Evolutionary conservation across 2,888 invertebrate genomes (phyloP), one percentile per base, ranked within the genome.

Genomic region (Acrobasis consociella): DNA sequence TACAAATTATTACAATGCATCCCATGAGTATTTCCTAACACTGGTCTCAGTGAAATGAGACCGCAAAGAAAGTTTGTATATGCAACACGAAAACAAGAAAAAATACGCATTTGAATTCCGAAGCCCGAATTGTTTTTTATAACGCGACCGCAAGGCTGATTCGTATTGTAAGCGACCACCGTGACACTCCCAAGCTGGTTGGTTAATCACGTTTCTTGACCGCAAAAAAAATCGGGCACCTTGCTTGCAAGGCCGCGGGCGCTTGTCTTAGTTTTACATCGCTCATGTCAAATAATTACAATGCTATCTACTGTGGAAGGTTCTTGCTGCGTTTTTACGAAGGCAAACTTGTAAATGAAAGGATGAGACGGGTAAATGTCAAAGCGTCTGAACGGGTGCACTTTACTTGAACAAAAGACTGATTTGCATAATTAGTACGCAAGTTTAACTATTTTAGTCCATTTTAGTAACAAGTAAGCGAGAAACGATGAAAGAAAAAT

Each of bases 1-100:
- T 92, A 91, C 89, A 85, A 91, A 91, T 87, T 68, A 77, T 81
- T 76, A 86, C 89, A 88, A 89, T 89, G 83, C 85, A 83, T 83
- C 83, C 82, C 73, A 71, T 73, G 73, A 74, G 76, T 78, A 82
- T 89, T 89, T 89, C 88, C 84, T 86, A 91, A 90, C 84, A 76
- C 75, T 73, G 76, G 49, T 77, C 77, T 72, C 77, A 72, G 82
- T 75, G 82, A 81, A 85, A 83, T 78, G 78, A 81, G 77, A 80
- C 77, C 77, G 70, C 74, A 73, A 88, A 87, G 86, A 89, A 86
- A 87, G 87, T 82, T 82, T 74, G 72, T 13, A 46, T 13, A n/a
- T 46, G 46, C 73, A 73, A 65, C 76, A 68, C 55, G 15, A 56
- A 56, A 56, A 39, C 17, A 55, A 42, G 7, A 42, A 39, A 42